Evolutionary conservation across 2,888 invertebrate species (phyloP).

Genomic region (Embidobia sp.): DNA sequence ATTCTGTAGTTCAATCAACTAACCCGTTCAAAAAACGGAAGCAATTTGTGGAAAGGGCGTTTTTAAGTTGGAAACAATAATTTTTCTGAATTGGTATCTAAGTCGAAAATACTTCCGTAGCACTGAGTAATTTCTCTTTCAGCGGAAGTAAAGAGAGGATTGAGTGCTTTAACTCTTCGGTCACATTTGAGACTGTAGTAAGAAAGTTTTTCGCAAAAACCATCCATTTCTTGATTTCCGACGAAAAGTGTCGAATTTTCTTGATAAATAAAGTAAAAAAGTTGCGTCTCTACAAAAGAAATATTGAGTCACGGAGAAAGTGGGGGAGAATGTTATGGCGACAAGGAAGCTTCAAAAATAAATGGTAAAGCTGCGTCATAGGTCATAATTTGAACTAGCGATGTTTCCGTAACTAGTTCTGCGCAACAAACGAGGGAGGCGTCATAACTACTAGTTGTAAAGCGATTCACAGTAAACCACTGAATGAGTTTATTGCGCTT

Average conservation of each 20-base stretch:
- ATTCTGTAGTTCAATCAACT: no score
- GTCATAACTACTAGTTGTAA: constrained; percentile 79
- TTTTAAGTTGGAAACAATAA: constrained; percentile 33
- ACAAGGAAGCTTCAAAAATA: constrained; percentile 73
- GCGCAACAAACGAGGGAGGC: constrained; percentile 65
- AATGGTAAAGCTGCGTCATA: constrained; percentile 75
- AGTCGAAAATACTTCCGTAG: constrained; percentile 50
- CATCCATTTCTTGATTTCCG: constrained; percentile 56
- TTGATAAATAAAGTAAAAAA: constrained; percentile 43
- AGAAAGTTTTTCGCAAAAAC: constrained; percentile 46
- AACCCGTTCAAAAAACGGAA: neutral
- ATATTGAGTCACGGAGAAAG: constrained; percentile 14
- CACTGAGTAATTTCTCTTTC: constrained; percentile 49
- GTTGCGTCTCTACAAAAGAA: neutral
- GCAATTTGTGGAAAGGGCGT: no score
- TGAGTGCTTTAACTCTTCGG: constrained; percentile 54
- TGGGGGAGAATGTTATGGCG: constrained; percentile 9
- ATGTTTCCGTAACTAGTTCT: constrained; percentile 81
- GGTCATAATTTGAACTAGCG: constrained; percentile 80
- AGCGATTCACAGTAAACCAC: constrained; percentile 80
- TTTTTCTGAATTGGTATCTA: constrained; percentile 37
- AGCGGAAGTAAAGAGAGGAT: constrained; percentile 54
- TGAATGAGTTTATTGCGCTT: constrained; percentile 81
- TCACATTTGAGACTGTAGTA: constrained; percentile 44
- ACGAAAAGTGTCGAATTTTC: constrained; percentile 53